Conservation (phyloP, 1,140 invertebrate genomes). For the Drosophila teissieri region DNA sequence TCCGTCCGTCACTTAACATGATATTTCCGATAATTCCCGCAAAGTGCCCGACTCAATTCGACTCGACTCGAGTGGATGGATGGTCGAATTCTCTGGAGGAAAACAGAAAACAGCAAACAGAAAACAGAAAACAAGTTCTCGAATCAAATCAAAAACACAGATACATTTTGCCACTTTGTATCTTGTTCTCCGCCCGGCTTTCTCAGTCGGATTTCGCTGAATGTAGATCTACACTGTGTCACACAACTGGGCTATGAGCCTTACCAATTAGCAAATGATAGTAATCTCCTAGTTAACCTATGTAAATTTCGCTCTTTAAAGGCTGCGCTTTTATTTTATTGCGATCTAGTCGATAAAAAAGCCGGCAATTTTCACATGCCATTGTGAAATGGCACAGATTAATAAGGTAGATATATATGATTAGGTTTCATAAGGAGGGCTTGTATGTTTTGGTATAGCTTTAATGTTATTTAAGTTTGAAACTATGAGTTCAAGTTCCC, state of each 20-base stretch:
- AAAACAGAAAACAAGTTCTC: constrained; percentile 71
- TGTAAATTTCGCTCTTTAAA: constrained; percentile 36
- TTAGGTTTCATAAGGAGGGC: not conserved
- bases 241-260: constrained; percentile 23
- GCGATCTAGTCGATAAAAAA: constrained; percentile 24
- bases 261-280: constrained; percentile 37
- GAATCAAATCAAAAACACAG: constrained; percentile 54
- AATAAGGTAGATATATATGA: constrained; percentile 18
- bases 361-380: constrained; percentile 13
- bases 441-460: too few species aligned
- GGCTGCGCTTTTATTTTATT: constrained; percentile 8
- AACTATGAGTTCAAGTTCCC: too few species aligned
- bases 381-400: constrained; percentile 33
- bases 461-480: too few species aligned
- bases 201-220: constrained; percentile 47
- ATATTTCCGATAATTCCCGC: constrained; percentile 58
- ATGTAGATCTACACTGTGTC: constrained; percentile 56
- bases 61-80: constrained; percentile 4
- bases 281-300: constrained; percentile 24
- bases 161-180: constrained; percentile 61
- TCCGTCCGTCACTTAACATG: constrained; percentile 29
- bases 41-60: constrained; percentile 15
- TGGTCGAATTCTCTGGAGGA: constrained; percentile 12
- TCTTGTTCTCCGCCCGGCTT: constrained; percentile 49
- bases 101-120: constrained; percentile 55